Conservation (phyloP, 2,113 vertebrate species). For the Arizona elegans region DNA sequence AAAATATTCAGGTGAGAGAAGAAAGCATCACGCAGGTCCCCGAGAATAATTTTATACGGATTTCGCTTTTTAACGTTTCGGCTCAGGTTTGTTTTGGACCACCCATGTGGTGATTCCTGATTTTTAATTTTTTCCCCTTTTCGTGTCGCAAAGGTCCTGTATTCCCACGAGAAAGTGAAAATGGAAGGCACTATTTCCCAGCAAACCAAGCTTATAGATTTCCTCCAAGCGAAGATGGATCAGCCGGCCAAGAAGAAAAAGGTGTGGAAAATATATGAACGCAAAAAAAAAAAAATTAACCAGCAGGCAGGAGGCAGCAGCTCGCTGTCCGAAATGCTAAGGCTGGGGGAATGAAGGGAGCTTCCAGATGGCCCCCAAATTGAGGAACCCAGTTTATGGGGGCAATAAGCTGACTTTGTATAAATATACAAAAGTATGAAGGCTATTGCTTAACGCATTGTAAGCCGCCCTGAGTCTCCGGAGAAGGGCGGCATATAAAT, state of each 20-base stretch:
- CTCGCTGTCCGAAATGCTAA: neutral
- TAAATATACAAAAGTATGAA: too few species aligned
- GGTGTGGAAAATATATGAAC: constrained; percentile 69
- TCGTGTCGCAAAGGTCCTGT: constrained; percentile 83
- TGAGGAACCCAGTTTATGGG: too few species aligned
- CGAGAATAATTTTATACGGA: neutral
- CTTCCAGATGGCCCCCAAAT: neutral
- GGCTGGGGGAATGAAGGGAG: neutral
- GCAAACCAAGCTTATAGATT: constrained; percentile 98
- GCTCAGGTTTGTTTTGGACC: neutral
- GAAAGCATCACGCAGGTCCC: neutral
- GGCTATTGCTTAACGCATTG: too few species aligned
- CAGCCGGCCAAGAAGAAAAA: constrained; percentile 99
- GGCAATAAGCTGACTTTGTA: too few species aligned
- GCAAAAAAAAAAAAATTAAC: constrained; percentile 22
- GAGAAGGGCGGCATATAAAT: too few species aligned
- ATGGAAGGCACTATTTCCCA: constrained; percentile 99
- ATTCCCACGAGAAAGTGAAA: constrained; percentile 98
- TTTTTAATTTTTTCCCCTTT: neutral
- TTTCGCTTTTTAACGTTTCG: neutral
- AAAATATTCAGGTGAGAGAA: constrained; percentile 93
- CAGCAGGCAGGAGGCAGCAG: neutral
- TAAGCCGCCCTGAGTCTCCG: too few species aligned
- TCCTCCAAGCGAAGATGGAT: constrained; percentile 98
- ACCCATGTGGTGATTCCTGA: constrained; percentile 11